Evolutionary conservation across 2,113 vertebrate genomes (phyloP).

Genomic region (Notarius lentiginosus): DNA sequence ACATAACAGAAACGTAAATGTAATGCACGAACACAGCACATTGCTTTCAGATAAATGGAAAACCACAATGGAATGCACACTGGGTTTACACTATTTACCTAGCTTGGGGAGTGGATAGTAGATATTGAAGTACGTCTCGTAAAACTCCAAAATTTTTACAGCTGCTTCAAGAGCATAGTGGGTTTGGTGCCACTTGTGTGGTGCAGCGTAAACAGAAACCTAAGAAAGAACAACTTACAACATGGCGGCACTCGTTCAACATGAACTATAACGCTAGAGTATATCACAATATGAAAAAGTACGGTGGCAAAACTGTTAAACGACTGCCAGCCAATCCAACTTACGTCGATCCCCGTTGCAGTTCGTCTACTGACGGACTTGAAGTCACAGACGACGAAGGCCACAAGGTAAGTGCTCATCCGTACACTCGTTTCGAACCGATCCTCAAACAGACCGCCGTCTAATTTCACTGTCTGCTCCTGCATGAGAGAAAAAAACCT

Average conservation of each 20-base stretch:
- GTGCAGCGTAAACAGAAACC: constrained; percentile 74
- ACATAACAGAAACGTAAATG: not conserved
- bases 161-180: constrained; percentile 75
- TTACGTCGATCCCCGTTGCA: constrained; percentile 73
- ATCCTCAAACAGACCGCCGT: constrained; percentile 66
- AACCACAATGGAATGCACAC: not conserved
- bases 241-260: not conserved
- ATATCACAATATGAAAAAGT: not conserved
- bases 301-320: not conserved
- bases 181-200: constrained; percentile 73
- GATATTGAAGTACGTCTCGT: constrained; percentile 78
- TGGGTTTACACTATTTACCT: constrained; percentile 55
- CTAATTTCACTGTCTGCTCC: constrained; percentile 66
- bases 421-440: constrained; percentile 71
- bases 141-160: constrained; percentile 77
- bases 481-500: constrained; percentile 43
- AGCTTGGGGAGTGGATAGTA: constrained; percentile 76
- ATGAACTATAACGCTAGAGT: not conserved
- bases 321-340: not conserved
- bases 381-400: constrained; percentile 76
- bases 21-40: not conserved
- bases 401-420: constrained; percentile 77
- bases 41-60: not conserved
- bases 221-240: constrained; percentile 39
- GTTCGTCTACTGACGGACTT: constrained; percentile 69